Evolutionary conservation across 2,113 vertebrate species (phyloP).

Genomic region (Marmota flaviventris): DNA sequence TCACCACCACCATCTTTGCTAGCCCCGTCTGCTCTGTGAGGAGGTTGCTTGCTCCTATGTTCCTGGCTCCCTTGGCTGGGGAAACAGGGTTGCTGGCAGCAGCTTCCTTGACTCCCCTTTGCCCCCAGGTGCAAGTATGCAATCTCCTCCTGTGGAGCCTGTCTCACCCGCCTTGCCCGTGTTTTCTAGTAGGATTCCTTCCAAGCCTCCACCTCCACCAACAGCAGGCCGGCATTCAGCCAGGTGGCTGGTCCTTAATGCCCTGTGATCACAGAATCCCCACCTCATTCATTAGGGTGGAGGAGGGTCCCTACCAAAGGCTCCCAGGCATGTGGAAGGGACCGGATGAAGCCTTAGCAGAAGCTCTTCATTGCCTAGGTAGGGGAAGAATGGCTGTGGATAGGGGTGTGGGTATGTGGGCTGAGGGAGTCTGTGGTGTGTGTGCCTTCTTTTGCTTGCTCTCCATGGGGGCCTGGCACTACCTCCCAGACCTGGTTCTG

Average conservation of each 20-base stretch:
- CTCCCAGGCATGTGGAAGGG: not conserved
- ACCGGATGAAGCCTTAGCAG: not conserved
- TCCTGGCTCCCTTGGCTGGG: not conserved
- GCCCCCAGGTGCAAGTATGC: not conserved
- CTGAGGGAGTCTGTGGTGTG: not conserved
- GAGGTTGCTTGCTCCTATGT: not conserved
- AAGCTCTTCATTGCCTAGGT: not conserved
- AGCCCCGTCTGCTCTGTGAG: not conserved
- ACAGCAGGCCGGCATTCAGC: not conserved
- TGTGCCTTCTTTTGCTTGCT: not conserved
- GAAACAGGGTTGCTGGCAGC: not conserved
- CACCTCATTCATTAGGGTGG: not conserved
- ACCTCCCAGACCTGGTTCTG: not conserved
- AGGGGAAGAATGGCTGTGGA: not conserved
- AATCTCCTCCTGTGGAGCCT: not conserved
- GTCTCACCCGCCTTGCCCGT: not conserved
- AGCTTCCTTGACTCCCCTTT: not conserved
- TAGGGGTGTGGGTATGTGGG: not conserved
- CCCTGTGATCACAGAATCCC: not conserved
- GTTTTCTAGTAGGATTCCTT: not conserved
- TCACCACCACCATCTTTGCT: fast-evolving
- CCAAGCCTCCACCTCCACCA: not conserved
- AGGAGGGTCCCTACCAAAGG: not conserved
- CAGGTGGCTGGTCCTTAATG: not conserved
- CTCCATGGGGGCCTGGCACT: not conserved